These are phyloP conservation scores for Sebastes oblongus DNA, from an alignment of 2,797 vertebrate species.

Conservation along the genomic window DNA sequence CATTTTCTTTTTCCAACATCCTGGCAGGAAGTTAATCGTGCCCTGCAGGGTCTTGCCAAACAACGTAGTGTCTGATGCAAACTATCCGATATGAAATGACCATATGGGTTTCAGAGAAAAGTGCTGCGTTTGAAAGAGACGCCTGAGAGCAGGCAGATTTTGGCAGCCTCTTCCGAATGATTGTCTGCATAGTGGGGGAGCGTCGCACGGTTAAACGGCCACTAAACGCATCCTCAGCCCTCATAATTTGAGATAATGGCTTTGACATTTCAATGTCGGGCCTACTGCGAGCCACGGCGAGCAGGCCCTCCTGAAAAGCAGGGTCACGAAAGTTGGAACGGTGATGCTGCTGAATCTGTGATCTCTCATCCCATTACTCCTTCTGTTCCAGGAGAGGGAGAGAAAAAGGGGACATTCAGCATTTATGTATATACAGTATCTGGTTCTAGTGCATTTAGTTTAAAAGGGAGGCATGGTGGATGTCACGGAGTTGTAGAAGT, in stretches of 20 bases:
- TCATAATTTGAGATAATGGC: conserved; percentile 70
- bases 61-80: conserved; percentile 1
- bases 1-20: neutral
- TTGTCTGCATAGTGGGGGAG: conserved; percentile 46
- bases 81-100: conserved; percentile 4
- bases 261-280: conserved; percentile 74
- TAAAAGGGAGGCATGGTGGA: conserved; percentile 16
- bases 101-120: conserved; percentile 16
- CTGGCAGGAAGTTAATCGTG: neutral
- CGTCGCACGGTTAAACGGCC: conserved; percentile 48
- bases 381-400: neutral
- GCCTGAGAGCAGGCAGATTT: conserved; percentile 15
- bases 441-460: conserved; percentile 43
- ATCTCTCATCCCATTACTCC: conserved; percentile 40
- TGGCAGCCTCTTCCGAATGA: conserved; percentile 40
- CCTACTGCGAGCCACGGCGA: conserved; percentile 17
- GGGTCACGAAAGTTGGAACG: conserved; percentile 13
- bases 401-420: conserved; percentile 25
- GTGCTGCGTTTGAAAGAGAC: conserved; percentile 8
- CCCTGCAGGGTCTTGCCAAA: neutral
- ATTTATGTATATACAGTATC: conserved; percentile 17
- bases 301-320: conserved; percentile 33
- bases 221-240: conserved; percentile 60
- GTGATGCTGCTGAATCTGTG: conserved; percentile 34
- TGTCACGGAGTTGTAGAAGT: neutral